Percentiles rank a stretch among this genome's conserved stretches.
These are phyloP conservation scores for Siderastrea radians DNA, from an alignment of 92 coral and sea anemone genomes.

Conservation along the genomic window DNA sequence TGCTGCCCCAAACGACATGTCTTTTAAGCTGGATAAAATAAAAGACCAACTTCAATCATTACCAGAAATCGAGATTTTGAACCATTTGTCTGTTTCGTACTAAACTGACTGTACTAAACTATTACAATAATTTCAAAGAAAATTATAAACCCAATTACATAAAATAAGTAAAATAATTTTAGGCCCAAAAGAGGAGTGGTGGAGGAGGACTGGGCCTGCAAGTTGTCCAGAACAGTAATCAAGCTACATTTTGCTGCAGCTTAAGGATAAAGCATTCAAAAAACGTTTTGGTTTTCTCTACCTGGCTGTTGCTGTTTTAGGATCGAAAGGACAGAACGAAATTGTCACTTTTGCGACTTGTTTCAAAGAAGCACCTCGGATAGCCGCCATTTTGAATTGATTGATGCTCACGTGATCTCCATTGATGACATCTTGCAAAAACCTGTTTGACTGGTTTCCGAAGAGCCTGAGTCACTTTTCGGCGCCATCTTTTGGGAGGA, in stretches of 20 bases:
- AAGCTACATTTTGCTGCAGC: background rate
- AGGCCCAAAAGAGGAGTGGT: background rate
- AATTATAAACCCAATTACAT: no score
- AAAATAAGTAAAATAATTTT: no score
- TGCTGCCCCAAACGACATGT: no score
- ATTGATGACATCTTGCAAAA: slow-evolving; percentile 48
- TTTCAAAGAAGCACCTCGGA: slow-evolving; percentile 86
- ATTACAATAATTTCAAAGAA: no score
- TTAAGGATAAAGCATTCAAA: background rate
- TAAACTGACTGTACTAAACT: no score
- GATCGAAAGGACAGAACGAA: slow-evolving; percentile 91
- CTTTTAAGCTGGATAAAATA: no score
- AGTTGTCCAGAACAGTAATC: background rate
- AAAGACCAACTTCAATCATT: no score
- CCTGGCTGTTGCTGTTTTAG: slow-evolving; percentile 92
- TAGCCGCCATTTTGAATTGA: slow-evolving; percentile 91
- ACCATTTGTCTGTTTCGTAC: no score
- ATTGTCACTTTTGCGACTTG: slow-evolving; percentile 87
- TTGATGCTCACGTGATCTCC: slow-evolving; percentile 3
- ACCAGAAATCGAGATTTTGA: no score
- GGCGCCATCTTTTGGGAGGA: slow-evolving; percentile 22
- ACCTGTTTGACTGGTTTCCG: slow-evolving; percentile 66
- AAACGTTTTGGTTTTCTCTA: slow-evolving; percentile 6
- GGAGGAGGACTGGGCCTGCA: slow-evolving; percentile 5
- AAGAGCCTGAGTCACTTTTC: background rate